A percentile compares a stretch with the other conserved stretches of the same genome.
Conservation (phyloP, 2,797 vertebrate species). For the Peromyscus melanophrys region DNA sequence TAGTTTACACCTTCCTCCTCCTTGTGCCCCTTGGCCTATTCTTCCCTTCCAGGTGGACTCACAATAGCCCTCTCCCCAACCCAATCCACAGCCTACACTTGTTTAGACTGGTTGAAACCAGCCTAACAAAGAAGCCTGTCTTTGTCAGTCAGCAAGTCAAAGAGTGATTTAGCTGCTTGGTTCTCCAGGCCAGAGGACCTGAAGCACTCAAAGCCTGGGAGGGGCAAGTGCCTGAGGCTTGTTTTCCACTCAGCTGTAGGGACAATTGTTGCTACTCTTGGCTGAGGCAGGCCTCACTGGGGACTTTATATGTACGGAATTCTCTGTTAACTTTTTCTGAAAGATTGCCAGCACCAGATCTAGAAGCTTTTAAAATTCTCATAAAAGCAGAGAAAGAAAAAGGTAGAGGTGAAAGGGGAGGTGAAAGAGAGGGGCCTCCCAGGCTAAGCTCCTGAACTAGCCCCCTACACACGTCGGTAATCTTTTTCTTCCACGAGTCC, state of each 20-base stretch:
- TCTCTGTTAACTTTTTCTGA: constrained; percentile 69
- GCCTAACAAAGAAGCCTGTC: constrained; percentile 60
- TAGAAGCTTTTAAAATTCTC: constrained; percentile 65
- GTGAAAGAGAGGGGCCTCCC: not conserved
- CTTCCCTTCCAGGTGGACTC: not conserved
- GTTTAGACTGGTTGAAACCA: constrained; percentile 63
- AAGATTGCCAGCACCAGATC: constrained; percentile 59
- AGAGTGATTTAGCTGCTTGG: constrained; percentile 48
- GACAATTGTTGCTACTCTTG: constrained; percentile 55
- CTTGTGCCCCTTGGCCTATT: not conserved
- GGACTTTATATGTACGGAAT: constrained; percentile 33
- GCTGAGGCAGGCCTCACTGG: not conserved
- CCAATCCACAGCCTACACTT: too few relatives aligned
- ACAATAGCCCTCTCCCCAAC: not conserved
- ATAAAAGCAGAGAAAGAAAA: constrained; percentile 69
- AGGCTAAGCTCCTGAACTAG: not conserved
- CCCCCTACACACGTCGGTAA: not conserved
- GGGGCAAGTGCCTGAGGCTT: constrained; percentile 59
- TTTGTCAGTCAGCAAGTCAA: constrained; percentile 62
- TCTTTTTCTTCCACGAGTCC: not conserved
- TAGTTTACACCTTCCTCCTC: not conserved
- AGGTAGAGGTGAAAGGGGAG: not conserved
- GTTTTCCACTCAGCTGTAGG: constrained; percentile 57
- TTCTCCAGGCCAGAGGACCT: constrained; percentile 62
- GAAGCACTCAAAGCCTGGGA: constrained; percentile 59